These are phyloP conservation scores for Drosophila eohydei DNA, from an alignment of 2,888 invertebrate genomes.

Conservation along the genomic window DNA sequence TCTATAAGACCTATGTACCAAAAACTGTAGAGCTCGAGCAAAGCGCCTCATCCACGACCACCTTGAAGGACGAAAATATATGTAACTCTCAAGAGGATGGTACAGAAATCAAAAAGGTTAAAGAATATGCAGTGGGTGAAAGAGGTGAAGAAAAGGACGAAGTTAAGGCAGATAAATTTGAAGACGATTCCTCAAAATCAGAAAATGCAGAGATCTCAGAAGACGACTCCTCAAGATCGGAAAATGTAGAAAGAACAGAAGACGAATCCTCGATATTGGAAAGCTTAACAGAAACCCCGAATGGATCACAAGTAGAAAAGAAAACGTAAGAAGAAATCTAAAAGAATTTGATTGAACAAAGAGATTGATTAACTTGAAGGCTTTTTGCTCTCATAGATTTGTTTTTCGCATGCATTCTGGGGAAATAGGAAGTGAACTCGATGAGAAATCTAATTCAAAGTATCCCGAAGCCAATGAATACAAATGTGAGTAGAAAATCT, in stretches of 20 bases:
- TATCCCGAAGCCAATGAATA: not conserved
- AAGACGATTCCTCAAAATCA: not conserved
- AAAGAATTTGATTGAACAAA: not conserved
- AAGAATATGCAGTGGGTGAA: not conserved
- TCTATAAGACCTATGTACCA: conserved; percentile 26
- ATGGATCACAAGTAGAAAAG: not conserved
- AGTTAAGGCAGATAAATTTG: not conserved
- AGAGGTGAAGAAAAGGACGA: not conserved
- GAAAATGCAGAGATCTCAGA: not conserved
- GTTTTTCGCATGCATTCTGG: conserved; percentile 41
- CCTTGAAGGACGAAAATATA: not conserved
- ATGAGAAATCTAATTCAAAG: not conserved
- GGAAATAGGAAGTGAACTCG: not conserved
- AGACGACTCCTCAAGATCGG: not conserved
- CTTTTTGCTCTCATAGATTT: conserved; percentile 4
- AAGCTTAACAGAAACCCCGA: no score
- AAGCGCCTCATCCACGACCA: conserved; percentile 24
- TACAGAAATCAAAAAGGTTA: not conserved
- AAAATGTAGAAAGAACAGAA: not conserved
- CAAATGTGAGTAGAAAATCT: conserved; percentile 29
- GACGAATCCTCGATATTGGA: not conserved
- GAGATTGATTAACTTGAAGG: not conserved
- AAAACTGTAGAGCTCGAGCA: not conserved
- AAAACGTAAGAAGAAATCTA: conserved; percentile 5
- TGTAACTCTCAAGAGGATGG: not conserved